A percentile compares a stretch with the other conserved stretches of the same genome.
Evolutionary conservation across 2,888 invertebrate species (phyloP).

Genomic region (Myopa tessellatipennis): DNA sequence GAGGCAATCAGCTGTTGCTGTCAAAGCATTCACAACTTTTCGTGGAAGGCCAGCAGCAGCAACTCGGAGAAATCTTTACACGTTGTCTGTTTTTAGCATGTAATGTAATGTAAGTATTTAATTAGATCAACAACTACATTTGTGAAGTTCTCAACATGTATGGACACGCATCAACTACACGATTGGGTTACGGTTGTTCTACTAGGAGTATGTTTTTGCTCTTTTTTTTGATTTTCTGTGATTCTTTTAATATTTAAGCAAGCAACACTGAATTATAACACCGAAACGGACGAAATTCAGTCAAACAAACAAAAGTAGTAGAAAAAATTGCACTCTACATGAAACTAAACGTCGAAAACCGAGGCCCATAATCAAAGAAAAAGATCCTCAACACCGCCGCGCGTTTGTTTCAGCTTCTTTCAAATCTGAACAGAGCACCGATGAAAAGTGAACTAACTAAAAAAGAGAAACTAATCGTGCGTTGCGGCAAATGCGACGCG

Average conservation of each 20-base stretch:
- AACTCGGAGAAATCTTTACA: too few relatives aligned
- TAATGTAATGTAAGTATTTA: too few relatives aligned
- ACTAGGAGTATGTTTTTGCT: too few relatives aligned
- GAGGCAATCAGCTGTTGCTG: constrained; percentile 13
- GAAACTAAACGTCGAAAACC: constrained; percentile 49
- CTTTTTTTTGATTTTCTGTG: background rate
- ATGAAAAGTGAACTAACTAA: constrained; percentile 39
- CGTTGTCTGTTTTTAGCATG: too few relatives aligned
- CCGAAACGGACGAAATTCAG: background rate
- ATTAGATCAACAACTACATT: too few relatives aligned
- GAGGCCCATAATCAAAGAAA: constrained; percentile 47
- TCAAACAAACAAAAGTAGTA: background rate
- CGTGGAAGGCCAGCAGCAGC: too few relatives aligned
- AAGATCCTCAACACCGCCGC: background rate
- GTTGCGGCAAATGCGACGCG: constrained; percentile 13
- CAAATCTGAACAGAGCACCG: constrained; percentile 17
- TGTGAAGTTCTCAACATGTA: too few relatives aligned
- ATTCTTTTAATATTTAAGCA: background rate
- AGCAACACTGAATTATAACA: background rate
- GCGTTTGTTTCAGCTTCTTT: background rate
- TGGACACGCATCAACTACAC: too few relatives aligned
- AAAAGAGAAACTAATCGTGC: too few relatives aligned
- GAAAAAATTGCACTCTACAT: constrained; percentile 46
- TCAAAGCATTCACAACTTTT: background rate
- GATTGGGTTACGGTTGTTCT: too few relatives aligned